Percentiles rank a stretch among this genome's conserved stretches.
Conservation (phyloP, 2,797 vertebrate species). For the Selene dorsalis region DNA sequence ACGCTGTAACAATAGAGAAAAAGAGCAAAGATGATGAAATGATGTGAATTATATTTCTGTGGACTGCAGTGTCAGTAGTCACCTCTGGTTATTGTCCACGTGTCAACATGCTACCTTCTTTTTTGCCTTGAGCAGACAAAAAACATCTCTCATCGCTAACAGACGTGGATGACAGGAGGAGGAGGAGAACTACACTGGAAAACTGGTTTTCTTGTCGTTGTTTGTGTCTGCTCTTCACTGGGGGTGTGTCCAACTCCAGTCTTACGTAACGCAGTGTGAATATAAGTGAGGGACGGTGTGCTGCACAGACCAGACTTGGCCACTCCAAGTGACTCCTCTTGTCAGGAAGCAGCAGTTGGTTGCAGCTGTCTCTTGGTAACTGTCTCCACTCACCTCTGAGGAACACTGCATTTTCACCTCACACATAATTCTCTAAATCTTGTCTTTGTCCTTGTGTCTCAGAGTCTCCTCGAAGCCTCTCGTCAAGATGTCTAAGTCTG, state of each 20-base stretch:
- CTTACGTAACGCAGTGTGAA: slow-evolving; percentile 12
- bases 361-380: slow-evolving; percentile 23
- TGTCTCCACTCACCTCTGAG: background rate
- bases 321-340: slow-evolving; percentile 11
- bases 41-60: background rate
- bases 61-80: background rate
- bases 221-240: background rate
- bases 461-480: slow-evolving; percentile 6
- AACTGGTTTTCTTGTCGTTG: background rate
- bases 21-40: background rate
- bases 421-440: background rate
- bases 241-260: background rate
- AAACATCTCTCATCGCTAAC: too few species aligned
- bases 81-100: background rate
- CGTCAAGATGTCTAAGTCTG: slow-evolving; percentile 49
- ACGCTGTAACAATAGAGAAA: background rate
- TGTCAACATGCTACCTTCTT: background rate
- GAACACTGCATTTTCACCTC: background rate
- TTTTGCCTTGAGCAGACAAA: background rate
- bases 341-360: slow-evolving; percentile 19
- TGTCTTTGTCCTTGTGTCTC: background rate
- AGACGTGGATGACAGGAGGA: background rate
- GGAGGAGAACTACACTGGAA: background rate
- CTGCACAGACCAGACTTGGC: slow-evolving; percentile 1
- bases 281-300: slow-evolving; percentile 9